Evolutionary conservation across 92 coral and sea anemone genomes (phyloP).

Genomic region (Parazoanthus darwini): DNA sequence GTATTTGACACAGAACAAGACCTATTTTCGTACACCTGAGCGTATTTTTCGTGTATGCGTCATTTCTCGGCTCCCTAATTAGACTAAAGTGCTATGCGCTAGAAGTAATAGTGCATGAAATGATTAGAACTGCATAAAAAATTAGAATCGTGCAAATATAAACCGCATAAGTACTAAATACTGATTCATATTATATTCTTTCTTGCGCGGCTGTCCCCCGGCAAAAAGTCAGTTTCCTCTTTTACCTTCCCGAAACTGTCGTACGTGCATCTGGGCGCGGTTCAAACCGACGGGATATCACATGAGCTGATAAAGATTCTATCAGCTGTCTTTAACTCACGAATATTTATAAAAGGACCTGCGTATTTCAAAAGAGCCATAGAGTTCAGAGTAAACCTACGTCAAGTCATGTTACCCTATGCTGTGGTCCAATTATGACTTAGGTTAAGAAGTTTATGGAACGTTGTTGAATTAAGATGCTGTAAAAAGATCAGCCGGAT

Average conservation of each 20-base stretch:
- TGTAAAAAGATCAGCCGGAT: not conserved
- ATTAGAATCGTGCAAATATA: not conserved
- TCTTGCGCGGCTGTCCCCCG: not conserved
- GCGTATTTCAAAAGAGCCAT: not conserved
- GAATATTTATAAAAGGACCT: not conserved
- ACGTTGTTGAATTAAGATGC: not conserved
- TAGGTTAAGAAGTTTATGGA: not conserved
- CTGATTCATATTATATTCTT: not conserved
- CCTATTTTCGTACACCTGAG: not conserved
- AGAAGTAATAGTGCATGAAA: not conserved
- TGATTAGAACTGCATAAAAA: not conserved
- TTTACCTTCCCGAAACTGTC: not conserved
- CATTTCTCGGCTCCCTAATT: not conserved
- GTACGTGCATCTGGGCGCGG: not conserved
- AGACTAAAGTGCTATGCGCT: not conserved
- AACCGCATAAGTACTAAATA: not conserved
- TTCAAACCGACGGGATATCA: not conserved
- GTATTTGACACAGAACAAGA: not conserved
- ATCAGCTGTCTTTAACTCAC: not conserved
- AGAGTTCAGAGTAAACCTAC: not conserved
- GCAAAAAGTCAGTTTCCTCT: not conserved
- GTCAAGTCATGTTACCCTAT: not conserved
- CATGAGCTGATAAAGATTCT: not conserved
- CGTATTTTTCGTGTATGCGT: not conserved
- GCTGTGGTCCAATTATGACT: not conserved